Evolutionary conservation across 1,140 invertebrate species (phyloP).

Genomic region (Cardiocondyla obscurior): DNA sequence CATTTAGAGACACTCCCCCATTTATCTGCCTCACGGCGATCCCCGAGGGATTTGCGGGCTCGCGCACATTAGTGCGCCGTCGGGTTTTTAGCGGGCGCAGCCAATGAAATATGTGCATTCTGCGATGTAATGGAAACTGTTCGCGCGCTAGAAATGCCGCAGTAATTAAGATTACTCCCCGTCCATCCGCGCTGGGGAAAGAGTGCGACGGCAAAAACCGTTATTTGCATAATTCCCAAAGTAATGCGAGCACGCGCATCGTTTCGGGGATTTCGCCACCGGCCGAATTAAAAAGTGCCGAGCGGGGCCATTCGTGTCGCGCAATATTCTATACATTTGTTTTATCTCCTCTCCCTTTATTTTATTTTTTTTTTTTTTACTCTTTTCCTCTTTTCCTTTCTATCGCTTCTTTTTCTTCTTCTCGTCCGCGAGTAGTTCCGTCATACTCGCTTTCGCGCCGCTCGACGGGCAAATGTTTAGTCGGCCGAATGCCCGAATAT

Average conservation of each 20-base stretch:
- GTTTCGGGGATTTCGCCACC: conserved; percentile 38
- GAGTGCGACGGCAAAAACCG: conserved; percentile 22
- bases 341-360: too few species aligned
- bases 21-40: conserved; percentile 62
- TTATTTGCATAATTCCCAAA: conserved; percentile 57
- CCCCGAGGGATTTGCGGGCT: conserved; percentile 53
- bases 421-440: background rate
- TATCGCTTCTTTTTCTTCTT: background rate
- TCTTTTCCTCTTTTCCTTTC: background rate
- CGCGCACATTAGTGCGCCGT: conserved; percentile 47
- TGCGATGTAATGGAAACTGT: conserved; percentile 60
- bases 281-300: conserved; percentile 36
- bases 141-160: conserved; percentile 11
- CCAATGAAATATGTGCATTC: conserved; percentile 50
- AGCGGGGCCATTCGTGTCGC: conserved; percentile 5
- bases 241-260: conserved; percentile 30
- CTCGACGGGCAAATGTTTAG: conserved; percentile 7
- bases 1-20: conserved; percentile 52
- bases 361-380: background rate
- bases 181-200: background rate
- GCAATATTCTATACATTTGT: conserved; percentile 24
- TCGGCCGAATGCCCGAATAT: background rate
- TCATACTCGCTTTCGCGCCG: background rate
- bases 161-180: conserved; percentile 55
- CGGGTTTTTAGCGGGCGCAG: conserved; percentile 24